These are phyloP conservation scores for Grantiella picta DNA, from an alignment of 2,113 vertebrate species.

Conservation along the genomic window DNA sequence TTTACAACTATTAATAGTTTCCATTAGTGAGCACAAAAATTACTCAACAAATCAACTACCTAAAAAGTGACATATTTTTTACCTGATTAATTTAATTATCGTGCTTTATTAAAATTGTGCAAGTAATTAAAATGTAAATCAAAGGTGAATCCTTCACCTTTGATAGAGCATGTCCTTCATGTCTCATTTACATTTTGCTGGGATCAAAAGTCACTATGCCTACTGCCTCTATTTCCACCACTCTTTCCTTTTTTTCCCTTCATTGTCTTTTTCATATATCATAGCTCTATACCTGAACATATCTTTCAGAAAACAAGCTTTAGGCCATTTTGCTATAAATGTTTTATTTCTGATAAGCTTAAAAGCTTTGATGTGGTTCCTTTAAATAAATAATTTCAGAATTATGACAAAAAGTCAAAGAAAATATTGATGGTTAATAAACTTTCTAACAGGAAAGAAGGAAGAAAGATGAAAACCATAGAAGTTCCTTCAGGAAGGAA, in stretches of 20 bases:
- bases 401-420: background rate
- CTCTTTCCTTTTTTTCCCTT: background rate
- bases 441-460: background rate
- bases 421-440: background rate
- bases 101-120: background rate
- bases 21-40: background rate
- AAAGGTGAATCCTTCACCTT: background rate
- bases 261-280: background rate
- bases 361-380: background rate
- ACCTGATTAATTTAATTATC: slow-evolving; percentile 14
- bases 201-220: background rate
- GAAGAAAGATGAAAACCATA: background rate
- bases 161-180: background rate
- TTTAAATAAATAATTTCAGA: background rate
- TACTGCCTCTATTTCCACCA: background rate
- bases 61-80: background rate
- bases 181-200: background rate
- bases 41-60: background rate
- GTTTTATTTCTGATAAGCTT: background rate
- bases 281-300: background rate
- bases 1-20: background rate
- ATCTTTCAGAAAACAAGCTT: background rate
- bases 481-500: background rate
- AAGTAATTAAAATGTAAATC: background rate
- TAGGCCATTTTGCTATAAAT: background rate